Evolutionary conservation across 2,888 invertebrate genomes (phyloP), one percentile per base, ranked within the genome.

Genomic region (Tromatobia lineatoria): DNA sequence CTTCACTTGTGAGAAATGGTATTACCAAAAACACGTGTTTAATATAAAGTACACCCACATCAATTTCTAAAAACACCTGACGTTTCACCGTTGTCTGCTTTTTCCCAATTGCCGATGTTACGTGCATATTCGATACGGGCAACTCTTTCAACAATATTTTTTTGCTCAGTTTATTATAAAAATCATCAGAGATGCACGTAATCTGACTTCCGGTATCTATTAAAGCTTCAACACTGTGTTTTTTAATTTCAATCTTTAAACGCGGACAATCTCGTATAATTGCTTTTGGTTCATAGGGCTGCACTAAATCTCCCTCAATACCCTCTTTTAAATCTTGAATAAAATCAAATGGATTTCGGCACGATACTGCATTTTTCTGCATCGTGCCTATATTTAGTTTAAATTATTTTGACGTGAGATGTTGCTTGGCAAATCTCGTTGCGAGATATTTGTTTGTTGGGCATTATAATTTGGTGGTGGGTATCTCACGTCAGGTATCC

Each of bases 11-110:
- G 6, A 84, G 50, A 66, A 50, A 34, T 10, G 80, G 80, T 7
- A 83, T 45, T 4, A 83, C 76, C 11, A 83, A 25, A 59, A 84
- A 84, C 11, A 61, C 64, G 20, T 52, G 52, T 52, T 29, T 52
- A n/a, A 50, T 57, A 11, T 67, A 59, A 2, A 15, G 23, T 13
- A 20, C 23, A 47, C 47, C 61, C 4, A 84, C 18, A 0, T 3
- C 3, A 11, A 74, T 25, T 59, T 81, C 78, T 7, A 78, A 1
- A 20, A 57, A 74, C 11, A 84, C 64, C 59, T 81, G 81, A 11
- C 45, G 54, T 42, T 70, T 84, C 1, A 84, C 67, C 11, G 81
- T 13, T 8, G 76, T 85, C 7, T 64, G 47, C 59, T 85, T 85
- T 45, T 73, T 59, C 8, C 80, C 81, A 15, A 84, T 69, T 1